phyloP scores from a whole-genome alignment of 2,888 invertebrate genomes.

The Ommatoiulus sabulosus region DNA sequence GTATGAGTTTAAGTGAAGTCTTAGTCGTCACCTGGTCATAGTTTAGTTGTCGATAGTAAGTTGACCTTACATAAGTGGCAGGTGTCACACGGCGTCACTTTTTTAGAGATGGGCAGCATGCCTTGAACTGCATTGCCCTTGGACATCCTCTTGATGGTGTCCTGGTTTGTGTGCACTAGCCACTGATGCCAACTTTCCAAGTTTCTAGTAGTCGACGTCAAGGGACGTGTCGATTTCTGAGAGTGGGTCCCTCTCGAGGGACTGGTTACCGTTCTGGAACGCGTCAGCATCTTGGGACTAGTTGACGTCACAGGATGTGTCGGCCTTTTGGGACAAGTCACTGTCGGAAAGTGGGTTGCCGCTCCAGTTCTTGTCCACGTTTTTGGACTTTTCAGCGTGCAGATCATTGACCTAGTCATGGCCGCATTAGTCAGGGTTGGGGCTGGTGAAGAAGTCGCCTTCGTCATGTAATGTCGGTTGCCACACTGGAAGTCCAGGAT shows the following conservation, averaged over 20 bases:
- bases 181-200: background rate
- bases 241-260: background rate
- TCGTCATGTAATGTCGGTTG: background rate
- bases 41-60: background rate
- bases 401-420: too few species aligned
- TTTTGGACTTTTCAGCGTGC: background rate
- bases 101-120: background rate
- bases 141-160: background rate
- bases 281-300: background rate
- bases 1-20: background rate
- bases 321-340: background rate
- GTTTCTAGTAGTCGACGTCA: too few species aligned
- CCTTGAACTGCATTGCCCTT: background rate
- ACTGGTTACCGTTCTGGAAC: accelerated
- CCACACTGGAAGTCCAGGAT: too few species aligned
- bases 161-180: background rate
- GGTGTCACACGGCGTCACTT: background rate
- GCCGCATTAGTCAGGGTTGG: too few species aligned
- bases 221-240: too few species aligned
- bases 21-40: background rate
- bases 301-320: background rate
- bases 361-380: background rate
- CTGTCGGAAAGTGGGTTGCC: background rate
- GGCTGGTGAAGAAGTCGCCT: background rate
- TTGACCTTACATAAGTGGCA: background rate